These are phyloP conservation scores for Bombus sibiricus DNA, from an alignment of 1,140 invertebrate species.

Conservation along the genomic window DNA sequence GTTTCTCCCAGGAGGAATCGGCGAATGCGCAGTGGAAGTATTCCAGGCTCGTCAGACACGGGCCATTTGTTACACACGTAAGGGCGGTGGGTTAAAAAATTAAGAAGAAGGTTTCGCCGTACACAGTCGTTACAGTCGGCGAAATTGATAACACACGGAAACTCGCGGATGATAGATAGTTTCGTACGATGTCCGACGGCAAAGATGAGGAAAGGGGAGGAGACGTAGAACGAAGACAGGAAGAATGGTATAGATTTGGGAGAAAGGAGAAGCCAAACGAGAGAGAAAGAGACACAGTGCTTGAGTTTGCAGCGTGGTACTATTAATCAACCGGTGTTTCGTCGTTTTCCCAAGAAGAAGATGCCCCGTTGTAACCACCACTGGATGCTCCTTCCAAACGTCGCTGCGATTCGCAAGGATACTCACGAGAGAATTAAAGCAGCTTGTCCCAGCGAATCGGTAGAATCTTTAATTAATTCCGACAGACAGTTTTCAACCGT, in stretches of 20 bases:
- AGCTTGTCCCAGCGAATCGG: conserved; percentile 56
- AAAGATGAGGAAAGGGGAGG: conserved; percentile 29
- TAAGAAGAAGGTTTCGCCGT: conserved; percentile 69
- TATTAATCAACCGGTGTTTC: conserved; percentile 75
- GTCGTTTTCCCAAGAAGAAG: conserved; percentile 67
- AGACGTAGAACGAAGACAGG: conserved; percentile 13
- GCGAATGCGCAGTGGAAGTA: not conserved
- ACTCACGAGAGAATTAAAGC: conserved; percentile 60
- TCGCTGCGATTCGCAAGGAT: conserved; percentile 10
- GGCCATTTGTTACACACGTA: conserved; percentile 47
- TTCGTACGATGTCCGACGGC: conserved; percentile 36
- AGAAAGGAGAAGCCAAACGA: not conserved
- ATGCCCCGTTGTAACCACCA: conserved; percentile 8
- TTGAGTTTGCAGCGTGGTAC: conserved; percentile 49
- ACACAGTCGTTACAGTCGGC: conserved; percentile 68
- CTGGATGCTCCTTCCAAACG: not conserved
- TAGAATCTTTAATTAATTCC: conserved; percentile 71
- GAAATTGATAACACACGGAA: conserved; percentile 75
- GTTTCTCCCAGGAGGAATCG: not conserved
- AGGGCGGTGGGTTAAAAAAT: conserved; percentile 55
- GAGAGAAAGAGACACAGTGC: conserved; percentile 12
- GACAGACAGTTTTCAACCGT: conserved; percentile 48
- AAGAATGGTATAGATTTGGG: conserved; percentile 13
- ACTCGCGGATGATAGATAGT: conserved; percentile 73
- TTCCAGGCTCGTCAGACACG: conserved; percentile 34